Conservation (phyloP, 2,888 invertebrate species). For the Drosophila subquinaria region DNA sequence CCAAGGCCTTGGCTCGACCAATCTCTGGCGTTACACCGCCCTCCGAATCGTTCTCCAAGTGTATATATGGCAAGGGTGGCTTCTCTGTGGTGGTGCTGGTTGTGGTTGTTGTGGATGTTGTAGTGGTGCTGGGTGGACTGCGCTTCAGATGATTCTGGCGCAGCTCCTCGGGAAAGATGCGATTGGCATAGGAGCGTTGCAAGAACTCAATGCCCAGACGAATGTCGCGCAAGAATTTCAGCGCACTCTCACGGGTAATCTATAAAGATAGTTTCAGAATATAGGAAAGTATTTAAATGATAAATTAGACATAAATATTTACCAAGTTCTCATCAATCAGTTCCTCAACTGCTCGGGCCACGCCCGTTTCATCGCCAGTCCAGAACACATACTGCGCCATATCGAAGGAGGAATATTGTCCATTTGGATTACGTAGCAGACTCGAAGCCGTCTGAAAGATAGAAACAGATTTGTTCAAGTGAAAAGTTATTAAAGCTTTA, state of each 20-base stretch:
- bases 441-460: constrained; percentile 86
- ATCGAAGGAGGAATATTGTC: constrained; percentile 91
- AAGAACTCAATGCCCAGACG: constrained; percentile 91
- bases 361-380: constrained; percentile 93
- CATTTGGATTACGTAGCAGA: constrained; percentile 86
- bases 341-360: constrained; percentile 91
- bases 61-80: constrained; percentile 71
- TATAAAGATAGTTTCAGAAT: constrained; percentile 75
- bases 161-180: constrained; percentile 82
- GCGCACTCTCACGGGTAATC: constrained; percentile 92
- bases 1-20: constrained; percentile 71
- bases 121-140: constrained; percentile 50
- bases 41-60: constrained; percentile 49
- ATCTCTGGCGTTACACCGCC: constrained; percentile 52
- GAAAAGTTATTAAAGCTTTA: background rate
- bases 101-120: constrained; percentile 72
- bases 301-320: background rate
- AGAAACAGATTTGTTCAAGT: background rate
- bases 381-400: constrained; percentile 94
- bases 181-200: constrained; percentile 86
- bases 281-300: too few relatives aligned
- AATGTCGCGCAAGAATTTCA: constrained; percentile 91
- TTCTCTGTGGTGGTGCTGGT: constrained; percentile 77
- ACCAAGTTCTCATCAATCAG: constrained; percentile 92
- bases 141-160: constrained; percentile 83